Conservation (phyloP, 2,888 invertebrate genomes). For the Automeris io region DNA sequence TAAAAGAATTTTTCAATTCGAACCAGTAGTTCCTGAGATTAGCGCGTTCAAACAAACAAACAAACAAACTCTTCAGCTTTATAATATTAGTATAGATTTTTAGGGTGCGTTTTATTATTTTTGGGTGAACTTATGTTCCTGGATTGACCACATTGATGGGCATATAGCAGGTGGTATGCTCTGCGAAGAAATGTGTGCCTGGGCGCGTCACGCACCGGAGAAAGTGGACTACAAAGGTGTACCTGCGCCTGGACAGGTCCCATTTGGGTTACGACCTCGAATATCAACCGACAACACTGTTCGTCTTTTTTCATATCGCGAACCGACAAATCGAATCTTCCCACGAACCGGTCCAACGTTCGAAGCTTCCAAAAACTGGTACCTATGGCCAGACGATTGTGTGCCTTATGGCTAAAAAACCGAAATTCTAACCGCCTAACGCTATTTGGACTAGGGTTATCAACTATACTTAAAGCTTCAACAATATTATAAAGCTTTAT, state of each 20-base stretch:
- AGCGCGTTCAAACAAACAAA: too few relatives aligned
- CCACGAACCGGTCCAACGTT: conserved; percentile 31
- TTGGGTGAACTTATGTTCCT: too few relatives aligned
- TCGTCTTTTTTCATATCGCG: conserved; percentile 44
- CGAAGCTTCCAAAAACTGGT: conserved; percentile 19
- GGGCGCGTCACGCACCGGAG: conserved; percentile 66
- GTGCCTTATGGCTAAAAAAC: conserved; percentile 23
- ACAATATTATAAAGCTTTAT: too few relatives aligned
- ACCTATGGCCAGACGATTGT: conserved; percentile 19
- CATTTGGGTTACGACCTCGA: conserved; percentile 73
- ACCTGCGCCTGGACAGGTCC: conserved; percentile 65
- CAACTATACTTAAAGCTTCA: not conserved
- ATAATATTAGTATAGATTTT: too few relatives aligned
- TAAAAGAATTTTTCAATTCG: too few relatives aligned
- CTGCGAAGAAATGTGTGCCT: conserved; percentile 54
- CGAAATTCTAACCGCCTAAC: not conserved
- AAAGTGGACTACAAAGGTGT: conserved; percentile 70
- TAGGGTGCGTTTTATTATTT: too few relatives aligned
- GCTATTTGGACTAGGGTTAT: not conserved
- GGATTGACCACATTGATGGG: too few relatives aligned
- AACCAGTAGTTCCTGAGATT: too few relatives aligned
- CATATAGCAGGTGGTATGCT: conserved; percentile 25
- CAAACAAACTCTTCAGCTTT: too few relatives aligned
- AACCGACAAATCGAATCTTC: conserved; percentile 24
- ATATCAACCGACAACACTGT: conserved; percentile 48